Evolutionary conservation across 2,888 invertebrate genomes (phyloP).

Genomic region (Dynastes grantii): DNA sequence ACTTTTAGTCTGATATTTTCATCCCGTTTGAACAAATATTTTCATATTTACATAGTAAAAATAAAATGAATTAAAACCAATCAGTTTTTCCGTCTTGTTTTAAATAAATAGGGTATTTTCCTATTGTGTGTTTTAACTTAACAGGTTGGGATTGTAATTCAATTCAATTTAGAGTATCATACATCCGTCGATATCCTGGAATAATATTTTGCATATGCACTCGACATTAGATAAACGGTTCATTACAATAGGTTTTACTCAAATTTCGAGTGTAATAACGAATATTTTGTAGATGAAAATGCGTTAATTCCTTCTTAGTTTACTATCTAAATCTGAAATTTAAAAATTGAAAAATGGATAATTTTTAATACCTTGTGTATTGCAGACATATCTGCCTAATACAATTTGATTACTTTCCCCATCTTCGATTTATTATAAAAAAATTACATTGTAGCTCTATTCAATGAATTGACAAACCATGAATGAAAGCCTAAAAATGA

Average conservation of each 20-base stretch:
- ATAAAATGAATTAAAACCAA: conserved; percentile 20
- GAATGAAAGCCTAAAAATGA: too few species aligned
- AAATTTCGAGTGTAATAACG: background rate
- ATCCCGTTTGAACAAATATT: conserved; percentile 9
- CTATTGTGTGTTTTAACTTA: conserved; percentile 16
- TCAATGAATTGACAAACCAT: too few species aligned
- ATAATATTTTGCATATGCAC: background rate
- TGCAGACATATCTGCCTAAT: too few species aligned
- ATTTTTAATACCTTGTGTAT: too few species aligned
- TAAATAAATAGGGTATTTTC: conserved; percentile 32
- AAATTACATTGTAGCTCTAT: too few species aligned
- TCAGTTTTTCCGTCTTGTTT: conserved; percentile 29
- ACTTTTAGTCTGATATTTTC: conserved; percentile 29
- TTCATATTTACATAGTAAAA: conserved; percentile 31
- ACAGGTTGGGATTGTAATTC: conserved; percentile 12
- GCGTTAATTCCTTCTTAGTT: too few species aligned
- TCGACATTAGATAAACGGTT: background rate
- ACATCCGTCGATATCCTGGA: background rate
- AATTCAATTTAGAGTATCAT: conserved; percentile 29
- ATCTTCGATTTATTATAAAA: too few species aligned
- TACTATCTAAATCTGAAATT: too few species aligned
- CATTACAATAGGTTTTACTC: too few species aligned
- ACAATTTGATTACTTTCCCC: too few species aligned
- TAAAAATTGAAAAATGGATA: too few species aligned
- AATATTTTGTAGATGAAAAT: background rate